Base-by-base conservation (phyloP, 2,888 invertebrate species). In the Drosophila dives region DNA sequence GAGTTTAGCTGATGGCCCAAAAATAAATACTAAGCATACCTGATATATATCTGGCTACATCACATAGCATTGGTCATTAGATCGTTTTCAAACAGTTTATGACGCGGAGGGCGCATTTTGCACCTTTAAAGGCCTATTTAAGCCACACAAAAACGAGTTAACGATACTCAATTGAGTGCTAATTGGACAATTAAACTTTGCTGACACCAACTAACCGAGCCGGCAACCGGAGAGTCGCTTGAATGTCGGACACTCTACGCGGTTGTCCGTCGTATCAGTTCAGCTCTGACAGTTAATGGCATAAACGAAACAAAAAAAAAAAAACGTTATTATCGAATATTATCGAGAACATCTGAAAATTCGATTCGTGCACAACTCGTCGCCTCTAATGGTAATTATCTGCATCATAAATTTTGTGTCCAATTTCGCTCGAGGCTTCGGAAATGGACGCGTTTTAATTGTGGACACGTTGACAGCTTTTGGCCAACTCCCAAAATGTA, bases 131-230 rank as follows among this genome's bases (percentile, higher is more conserved):
- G 38, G 63, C 69, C 73, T 63, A 64, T 89, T 84, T 69, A 72
- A 73, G 58, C 70, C 72, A 61, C 75, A 75, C 64, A 72, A 70
- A 81, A 80, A 74, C 80, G 80, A 90, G 90, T 82, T 90, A 91
- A 87, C 91, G 86, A 86, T 74, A 75, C 89, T 90, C 86, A 83
- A 89, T 81, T 88, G 86, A 80, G 86, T 90, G 89, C 86, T 89
- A 91, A 91, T 91, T 90, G 84, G 78, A 86, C 82, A 88, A 90
- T 88, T 91, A 90, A 89, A 89, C 78, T 69, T 20, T 50, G 69
- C 67, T 65, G 68, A 50, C 65, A 72, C 53, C 51, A 60, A 36
- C 40, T 40, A 61, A 26, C 38, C 20, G 45, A 45, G 23, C 51
- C 34, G 36, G 11, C 36, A 54, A 51, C 29, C 58, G 60, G 32